A percentile compares a stretch with the other conserved stretches of the same genome.
Evolutionary conservation across 2,113 vertebrate species (phyloP).

Genomic region (Sciurus niger): DNA sequence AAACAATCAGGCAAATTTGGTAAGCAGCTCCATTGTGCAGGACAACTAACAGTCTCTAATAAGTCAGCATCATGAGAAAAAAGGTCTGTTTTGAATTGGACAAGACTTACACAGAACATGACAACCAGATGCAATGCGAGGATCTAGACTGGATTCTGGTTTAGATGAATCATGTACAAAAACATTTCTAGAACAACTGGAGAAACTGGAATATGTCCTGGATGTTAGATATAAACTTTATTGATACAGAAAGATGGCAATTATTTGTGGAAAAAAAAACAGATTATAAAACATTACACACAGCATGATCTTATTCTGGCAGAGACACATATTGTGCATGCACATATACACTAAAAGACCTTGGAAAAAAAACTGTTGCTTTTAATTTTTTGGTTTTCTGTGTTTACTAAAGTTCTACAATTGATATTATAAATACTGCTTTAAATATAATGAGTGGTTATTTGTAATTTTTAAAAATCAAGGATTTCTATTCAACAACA

Average conservation of each 20-base stretch:
- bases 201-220: slow-evolving; percentile 41
- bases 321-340: background rate
- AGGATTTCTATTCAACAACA: slow-evolving; percentile 42
- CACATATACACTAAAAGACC: background rate
- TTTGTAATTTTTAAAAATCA: slow-evolving; percentile 36
- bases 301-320: background rate
- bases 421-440: slow-evolving; percentile 9
- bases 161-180: slow-evolving; percentile 42
- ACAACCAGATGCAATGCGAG: background rate
- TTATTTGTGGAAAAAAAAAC: slow-evolving; percentile 53
- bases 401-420: slow-evolving; percentile 61
- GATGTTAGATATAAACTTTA: slow-evolving; percentile 68
- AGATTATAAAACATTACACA: slow-evolving; percentile 65
- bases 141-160: background rate
- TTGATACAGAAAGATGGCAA: slow-evolving; percentile 60
- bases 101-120: slow-evolving; percentile 10
- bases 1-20: slow-evolving; percentile 20
- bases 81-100: background rate
- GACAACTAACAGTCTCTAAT: background rate
- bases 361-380: background rate
- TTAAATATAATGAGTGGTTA: slow-evolving; percentile 58
- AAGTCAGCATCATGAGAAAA: slow-evolving; percentile 4
- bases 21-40: background rate
- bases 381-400: slow-evolving; percentile 54
- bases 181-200: slow-evolving; percentile 57